Conservation (phyloP, 1,140 invertebrate genomes). For the Dreissena polymorpha region DNA sequence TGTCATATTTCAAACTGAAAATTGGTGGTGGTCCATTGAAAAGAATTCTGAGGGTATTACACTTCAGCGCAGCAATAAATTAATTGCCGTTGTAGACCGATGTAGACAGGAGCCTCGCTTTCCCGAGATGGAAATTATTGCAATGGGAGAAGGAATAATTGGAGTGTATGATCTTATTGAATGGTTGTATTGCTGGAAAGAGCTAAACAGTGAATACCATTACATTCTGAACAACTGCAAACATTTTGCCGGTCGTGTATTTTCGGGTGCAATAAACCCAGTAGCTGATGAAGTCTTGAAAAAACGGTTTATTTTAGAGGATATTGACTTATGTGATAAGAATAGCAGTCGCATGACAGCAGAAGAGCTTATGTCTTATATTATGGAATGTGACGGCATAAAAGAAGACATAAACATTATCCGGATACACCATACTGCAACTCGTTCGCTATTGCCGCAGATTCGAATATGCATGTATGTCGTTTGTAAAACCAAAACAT, state of each 20-base stretch:
- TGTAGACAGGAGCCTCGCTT: not conserved
- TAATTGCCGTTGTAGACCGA: not conserved
- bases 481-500: no score
- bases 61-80: conserved; percentile 24
- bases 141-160: not conserved
- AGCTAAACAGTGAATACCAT: conserved; percentile 8
- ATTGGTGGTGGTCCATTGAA: conserved; percentile 39
- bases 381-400: no score
- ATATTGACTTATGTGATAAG: no score
- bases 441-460: no score
- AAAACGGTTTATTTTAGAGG: no score
- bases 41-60: conserved; percentile 19
- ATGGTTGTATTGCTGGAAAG: conserved; percentile 14
- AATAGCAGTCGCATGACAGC: no score
- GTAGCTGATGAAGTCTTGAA: no score
- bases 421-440: no score
- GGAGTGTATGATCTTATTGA: conserved; percentile 9
- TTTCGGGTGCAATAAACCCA: not conserved
- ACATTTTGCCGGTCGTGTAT: conserved; percentile 12
- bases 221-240: conserved; percentile 4
- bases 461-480: no score
- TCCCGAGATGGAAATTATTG: not conserved
- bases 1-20: conserved; percentile 27
- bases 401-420: no score
- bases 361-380: no score